A percentile compares a stretch with the other conserved stretches of the same genome.
Conservation (phyloP, 2,113 vertebrate genomes). For the Solea senegalensis region DNA sequence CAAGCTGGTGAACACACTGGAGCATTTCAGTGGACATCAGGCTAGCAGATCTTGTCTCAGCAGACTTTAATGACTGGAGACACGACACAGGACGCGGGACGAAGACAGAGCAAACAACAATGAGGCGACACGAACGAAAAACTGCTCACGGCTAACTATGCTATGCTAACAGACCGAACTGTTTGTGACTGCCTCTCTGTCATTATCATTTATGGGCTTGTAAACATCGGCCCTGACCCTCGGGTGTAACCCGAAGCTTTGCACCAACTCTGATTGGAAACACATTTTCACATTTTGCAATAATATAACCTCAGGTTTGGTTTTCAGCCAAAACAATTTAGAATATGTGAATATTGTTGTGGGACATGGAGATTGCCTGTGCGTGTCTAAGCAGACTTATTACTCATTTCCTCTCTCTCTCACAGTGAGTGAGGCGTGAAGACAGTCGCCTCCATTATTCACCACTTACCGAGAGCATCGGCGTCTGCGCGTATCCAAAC, state of each 20-base stretch:
- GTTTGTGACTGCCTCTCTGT: no score
- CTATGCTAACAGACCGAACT: no score
- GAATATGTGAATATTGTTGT: conserved; percentile 27
- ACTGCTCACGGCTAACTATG: no score
- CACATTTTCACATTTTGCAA: conserved; percentile 32
- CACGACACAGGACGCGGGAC: no score
- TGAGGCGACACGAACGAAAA: no score
- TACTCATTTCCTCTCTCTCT: conserved; percentile 43
- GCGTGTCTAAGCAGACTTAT: conserved; percentile 29
- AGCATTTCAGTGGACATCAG: background rate
- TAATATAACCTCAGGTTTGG: conserved; percentile 36
- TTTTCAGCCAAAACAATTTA: conserved; percentile 44
- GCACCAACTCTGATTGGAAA: conserved; percentile 25
- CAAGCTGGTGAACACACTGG: background rate
- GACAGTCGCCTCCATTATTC: conserved; percentile 7
- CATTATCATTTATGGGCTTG: no score
- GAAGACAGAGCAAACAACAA: background rate
- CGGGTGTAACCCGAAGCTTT: conserved; percentile 13
- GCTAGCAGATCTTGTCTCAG: background rate
- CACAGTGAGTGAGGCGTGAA: conserved; percentile 21
- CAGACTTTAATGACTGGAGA: background rate
- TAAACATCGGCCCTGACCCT: background rate
- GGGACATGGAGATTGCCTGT: conserved; percentile 27
- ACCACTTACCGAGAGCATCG: conserved; percentile 15
- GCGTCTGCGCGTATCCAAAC: conserved; percentile 21